These are phyloP conservation scores for Catotricha subobsoleta DNA, from an alignment of 2,888 invertebrate species.

Conservation along the genomic window DNA sequence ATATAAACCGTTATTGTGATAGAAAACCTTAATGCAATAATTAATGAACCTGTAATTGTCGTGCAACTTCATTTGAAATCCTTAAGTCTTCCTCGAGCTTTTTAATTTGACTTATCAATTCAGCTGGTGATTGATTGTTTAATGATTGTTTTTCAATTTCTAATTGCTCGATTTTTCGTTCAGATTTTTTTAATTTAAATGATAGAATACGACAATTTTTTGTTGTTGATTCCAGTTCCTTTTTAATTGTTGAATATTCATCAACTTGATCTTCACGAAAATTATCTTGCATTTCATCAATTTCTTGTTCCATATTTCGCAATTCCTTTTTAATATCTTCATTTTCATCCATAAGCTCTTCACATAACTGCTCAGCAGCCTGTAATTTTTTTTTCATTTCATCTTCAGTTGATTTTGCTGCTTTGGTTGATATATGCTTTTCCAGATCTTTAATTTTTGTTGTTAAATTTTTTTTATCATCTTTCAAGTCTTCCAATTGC, in stretches of 20 bases:
- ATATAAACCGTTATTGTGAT: not conserved
- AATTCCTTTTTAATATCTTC: conserved; percentile 87
- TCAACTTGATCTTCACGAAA: conserved; percentile 94
- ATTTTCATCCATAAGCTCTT: conserved; percentile 91
- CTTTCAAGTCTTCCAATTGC: conserved; percentile 59
- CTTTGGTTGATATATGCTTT: conserved; percentile 37
- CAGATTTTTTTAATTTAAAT: conserved; percentile 92
- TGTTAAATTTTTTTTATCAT: conserved; percentile 59
- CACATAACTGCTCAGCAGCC: conserved; percentile 80
- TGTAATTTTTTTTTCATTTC: conserved; percentile 67
- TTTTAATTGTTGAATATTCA: conserved; percentile 83
- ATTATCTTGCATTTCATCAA: conserved; percentile 97
- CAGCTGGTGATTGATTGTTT: conserved; percentile 40
- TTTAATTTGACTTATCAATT: conserved; percentile 49
- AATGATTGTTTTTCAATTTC: conserved; percentile 67
- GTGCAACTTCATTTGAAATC: conserved; percentile 56
- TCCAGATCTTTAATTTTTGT: conserved; percentile 58
- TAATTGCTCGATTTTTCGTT: conserved; percentile 69
- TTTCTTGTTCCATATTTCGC: conserved; percentile 84
- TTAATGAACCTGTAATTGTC: conserved; percentile 48
- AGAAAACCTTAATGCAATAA: too few species aligned
- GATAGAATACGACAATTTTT: conserved; percentile 97
- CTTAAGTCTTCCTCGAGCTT: conserved; percentile 73
- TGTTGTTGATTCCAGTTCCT: conserved; percentile 88
- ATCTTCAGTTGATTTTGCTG: conserved; percentile 32